Percentiles rank a stretch among this genome's conserved stretches.
phyloP scores from a whole-genome alignment of 92 coral and sea anemone genomes.

The Virgularia gustaviana region DNA sequence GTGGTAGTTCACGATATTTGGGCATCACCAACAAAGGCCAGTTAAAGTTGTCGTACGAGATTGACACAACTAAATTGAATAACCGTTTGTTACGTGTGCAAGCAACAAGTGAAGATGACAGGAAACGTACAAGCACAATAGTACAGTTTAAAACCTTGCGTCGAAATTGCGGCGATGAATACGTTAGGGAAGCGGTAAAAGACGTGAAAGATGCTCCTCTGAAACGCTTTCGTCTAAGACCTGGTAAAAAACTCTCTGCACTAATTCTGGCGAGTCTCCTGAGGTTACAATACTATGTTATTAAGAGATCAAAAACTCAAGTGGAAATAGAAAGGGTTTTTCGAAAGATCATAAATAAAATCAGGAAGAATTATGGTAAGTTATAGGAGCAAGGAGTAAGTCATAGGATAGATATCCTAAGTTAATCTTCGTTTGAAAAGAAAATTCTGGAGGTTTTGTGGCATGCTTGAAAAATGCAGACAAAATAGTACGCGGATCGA shows the following conservation, averaged over 20 bases:
- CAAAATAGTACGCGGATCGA: no score
- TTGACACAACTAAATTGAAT: not conserved
- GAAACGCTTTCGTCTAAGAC: not conserved
- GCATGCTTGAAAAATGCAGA: conserved; percentile 11
- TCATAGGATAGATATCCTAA: not conserved
- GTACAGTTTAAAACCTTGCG: conserved; percentile 1
- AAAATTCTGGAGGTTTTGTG: not conserved
- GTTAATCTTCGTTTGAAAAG: not conserved
- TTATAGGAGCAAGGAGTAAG: not conserved
- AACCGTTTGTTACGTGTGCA: not conserved
- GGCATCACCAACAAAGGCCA: not conserved
- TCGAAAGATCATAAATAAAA: not conserved
- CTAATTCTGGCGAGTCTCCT: no score
- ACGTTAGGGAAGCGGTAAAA: not conserved
- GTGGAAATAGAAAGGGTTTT: conserved; percentile 11
- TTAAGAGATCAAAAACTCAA: conserved; percentile 1
- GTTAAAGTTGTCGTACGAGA: not conserved
- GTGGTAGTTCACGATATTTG: not conserved
- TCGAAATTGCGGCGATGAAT: not conserved
- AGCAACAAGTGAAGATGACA: not conserved
- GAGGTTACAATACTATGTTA: no score
- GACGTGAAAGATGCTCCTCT: not conserved
- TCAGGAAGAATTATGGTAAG: conserved; percentile 11
- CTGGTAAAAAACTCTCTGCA: no score
- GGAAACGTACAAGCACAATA: not conserved